Conservation (phyloP, 2,113 vertebrate species). For the Entosphenus tridentatus region DNA sequence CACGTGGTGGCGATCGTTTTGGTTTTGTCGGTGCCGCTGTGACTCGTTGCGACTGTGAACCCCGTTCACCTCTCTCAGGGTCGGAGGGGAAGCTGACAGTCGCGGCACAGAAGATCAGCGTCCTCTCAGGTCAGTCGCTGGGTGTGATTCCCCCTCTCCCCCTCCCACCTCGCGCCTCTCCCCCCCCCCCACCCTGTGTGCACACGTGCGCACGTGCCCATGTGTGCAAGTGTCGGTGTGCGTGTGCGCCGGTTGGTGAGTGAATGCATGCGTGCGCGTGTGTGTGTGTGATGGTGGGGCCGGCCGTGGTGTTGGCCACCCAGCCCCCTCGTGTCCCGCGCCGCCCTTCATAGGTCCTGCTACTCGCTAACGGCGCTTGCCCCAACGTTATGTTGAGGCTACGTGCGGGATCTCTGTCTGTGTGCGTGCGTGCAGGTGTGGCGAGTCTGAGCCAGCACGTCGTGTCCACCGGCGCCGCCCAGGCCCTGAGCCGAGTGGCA, state of each 20-base stretch:
- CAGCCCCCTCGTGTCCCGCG: no score
- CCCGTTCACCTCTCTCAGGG: slow-evolving; percentile 24
- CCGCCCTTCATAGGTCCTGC: no score
- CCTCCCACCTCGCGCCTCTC: neutral
- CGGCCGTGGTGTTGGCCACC: no score
- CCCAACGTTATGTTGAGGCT: no score
- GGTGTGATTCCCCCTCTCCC: neutral
- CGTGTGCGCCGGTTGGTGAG: neutral
- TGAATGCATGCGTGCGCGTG: slow-evolving; percentile 13
- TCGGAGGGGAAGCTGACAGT: slow-evolving; percentile 80
- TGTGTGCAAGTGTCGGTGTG: neutral
- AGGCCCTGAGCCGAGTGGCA: slow-evolving; percentile 38
- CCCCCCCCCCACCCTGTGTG: neutral
- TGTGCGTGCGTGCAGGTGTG: slow-evolving; percentile 30
- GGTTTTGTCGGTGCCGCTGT: neutral
- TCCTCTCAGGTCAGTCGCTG: slow-evolving; percentile 51
- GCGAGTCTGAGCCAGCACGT: slow-evolving; percentile 64
- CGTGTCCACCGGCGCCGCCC: slow-evolving; percentile 57
- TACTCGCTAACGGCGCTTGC: no score
- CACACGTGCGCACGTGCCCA: neutral
- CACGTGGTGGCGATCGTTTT: neutral
- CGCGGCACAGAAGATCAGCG: slow-evolving; percentile 74
- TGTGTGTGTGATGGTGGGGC: slow-evolving; percentile 16
- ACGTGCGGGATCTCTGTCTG: neutral
- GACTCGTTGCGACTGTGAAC: neutral